A percentile compares a stretch with the other conserved stretches of the same genome.
Evolutionary conservation across 1,140 invertebrate species (phyloP).

Genomic region (Micrasema longulum): DNA sequence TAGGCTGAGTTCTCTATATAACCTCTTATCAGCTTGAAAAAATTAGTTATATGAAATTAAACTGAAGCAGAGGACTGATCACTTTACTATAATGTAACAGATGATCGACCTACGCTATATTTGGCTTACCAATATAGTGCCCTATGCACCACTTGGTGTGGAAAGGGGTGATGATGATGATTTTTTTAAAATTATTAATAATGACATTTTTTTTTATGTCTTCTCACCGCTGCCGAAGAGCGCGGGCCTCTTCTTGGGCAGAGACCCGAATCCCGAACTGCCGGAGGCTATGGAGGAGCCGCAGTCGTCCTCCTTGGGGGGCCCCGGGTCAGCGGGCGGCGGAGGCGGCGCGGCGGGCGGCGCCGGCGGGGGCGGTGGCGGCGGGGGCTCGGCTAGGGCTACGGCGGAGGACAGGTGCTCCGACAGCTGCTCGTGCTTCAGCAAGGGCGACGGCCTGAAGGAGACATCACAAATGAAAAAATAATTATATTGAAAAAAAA

Average conservation of each 20-base stretch:
- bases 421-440: conserved; percentile 73
- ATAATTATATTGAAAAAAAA: too few relatives aligned
- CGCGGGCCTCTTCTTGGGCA: conserved; percentile 80
- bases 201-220: too few relatives aligned
- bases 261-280: conserved; percentile 85
- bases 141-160: too few relatives aligned
- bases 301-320: conserved; percentile 70
- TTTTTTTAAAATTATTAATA: too few relatives aligned
- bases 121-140: too few relatives aligned
- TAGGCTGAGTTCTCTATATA: too few relatives aligned
- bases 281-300: conserved; percentile 80
- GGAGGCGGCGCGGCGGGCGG: conserved; percentile 42
- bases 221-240: conserved; percentile 65
- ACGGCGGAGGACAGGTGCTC: conserved; percentile 59
- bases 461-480: too few relatives aligned
- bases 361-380: conserved; percentile 52
- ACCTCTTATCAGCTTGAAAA: too few relatives aligned
- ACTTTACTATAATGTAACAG: too few relatives aligned
- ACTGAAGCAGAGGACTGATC: too few relatives aligned
- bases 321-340: conserved; percentile 52
- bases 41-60: not conserved
- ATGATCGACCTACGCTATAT: too few relatives aligned
- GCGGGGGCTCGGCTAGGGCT: conserved; percentile 54
- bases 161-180: too few relatives aligned
- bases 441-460: conserved; percentile 76